Evolutionary conservation across 2,888 invertebrate genomes (phyloP).

Genomic region (Kuschelorhynchus macadamiae): DNA sequence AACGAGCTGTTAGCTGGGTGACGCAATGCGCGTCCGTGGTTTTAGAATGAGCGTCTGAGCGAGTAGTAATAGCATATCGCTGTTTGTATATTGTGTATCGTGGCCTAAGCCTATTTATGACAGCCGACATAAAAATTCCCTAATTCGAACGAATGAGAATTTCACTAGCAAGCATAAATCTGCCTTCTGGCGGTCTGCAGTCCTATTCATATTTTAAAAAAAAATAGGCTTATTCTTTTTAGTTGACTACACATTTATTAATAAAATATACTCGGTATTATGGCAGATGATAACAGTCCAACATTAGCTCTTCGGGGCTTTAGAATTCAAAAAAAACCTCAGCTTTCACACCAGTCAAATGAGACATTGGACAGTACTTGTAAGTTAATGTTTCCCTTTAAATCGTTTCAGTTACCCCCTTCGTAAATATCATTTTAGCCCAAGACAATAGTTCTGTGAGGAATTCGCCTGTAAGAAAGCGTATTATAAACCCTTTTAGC

Average conservation of each 20-base stretch:
- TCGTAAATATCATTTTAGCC: slow-evolving; percentile 52
- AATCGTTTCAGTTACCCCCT: slow-evolving; percentile 19
- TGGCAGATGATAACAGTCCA: slow-evolving; percentile 71
- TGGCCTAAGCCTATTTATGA: no score
- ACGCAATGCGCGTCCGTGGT: no score
- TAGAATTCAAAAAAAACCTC: slow-evolving; percentile 77
- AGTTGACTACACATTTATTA: slow-evolving; percentile 17
- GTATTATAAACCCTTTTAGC: slow-evolving; percentile 59
- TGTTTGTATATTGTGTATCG: no score
- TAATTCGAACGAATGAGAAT: no score
- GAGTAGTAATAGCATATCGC: no score
- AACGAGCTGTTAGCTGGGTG: no score
- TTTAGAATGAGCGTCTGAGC: no score
- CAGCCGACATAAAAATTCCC: no score
- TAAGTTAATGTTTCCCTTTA: slow-evolving; percentile 53
- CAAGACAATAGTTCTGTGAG: slow-evolving; percentile 49
- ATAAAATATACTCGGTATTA: slow-evolving; percentile 47
- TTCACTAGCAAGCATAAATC: slow-evolving; percentile 31
- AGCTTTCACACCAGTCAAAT: slow-evolving; percentile 62
- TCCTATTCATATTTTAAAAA: slow-evolving; percentile 15
- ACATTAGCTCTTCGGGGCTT: slow-evolving; percentile 78
- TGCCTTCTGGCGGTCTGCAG: slow-evolving; percentile 23
- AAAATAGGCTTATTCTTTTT: slow-evolving; percentile 16
- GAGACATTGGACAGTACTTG: slow-evolving; percentile 56
- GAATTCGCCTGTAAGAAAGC: slow-evolving; percentile 33